Conservation (phyloP, 2,888 invertebrate genomes). For the Polylopha cassiicola region DNA sequence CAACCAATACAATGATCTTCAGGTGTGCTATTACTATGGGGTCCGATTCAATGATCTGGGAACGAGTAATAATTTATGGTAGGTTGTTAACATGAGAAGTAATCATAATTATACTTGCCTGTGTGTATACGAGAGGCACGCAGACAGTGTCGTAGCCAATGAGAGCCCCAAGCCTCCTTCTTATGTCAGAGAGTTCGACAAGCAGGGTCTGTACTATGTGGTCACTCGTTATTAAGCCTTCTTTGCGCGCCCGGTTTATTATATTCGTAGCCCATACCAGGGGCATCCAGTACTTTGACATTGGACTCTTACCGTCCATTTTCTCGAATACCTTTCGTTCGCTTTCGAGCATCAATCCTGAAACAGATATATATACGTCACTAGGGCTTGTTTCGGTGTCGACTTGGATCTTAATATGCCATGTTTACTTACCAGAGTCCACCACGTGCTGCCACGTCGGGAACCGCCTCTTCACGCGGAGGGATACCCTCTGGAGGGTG, state of each 20-base stretch:
- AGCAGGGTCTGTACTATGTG: slow-evolving; percentile 95
- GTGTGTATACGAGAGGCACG: slow-evolving; percentile 94
- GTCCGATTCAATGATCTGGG: no score
- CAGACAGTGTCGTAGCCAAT: slow-evolving; percentile 95
- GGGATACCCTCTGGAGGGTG: slow-evolving; percentile 90
- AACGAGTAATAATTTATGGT: no score
- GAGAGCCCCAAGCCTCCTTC: slow-evolving; percentile 87
- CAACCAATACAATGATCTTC: no score
- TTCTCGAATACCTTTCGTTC: slow-evolving; percentile 94
- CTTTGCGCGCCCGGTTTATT: slow-evolving; percentile 90
- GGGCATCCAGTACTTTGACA: slow-evolving; percentile 95
- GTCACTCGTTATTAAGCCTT: slow-evolving; percentile 90
- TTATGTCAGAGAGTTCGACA: slow-evolving; percentile 92
- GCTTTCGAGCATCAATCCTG: slow-evolving; percentile 93
- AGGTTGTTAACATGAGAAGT: no score
- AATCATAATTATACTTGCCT: slow-evolving; percentile 81
- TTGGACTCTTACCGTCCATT: slow-evolving; percentile 92
- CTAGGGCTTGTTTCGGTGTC: slow-evolving; percentile 1
- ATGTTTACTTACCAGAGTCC: slow-evolving; percentile 85
- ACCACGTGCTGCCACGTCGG: slow-evolving; percentile 94
- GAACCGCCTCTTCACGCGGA: slow-evolving; percentile 91
- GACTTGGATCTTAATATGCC: slow-evolving; percentile 25
- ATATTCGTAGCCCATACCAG: slow-evolving; percentile 95
- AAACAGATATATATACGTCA: slow-evolving; percentile 31
- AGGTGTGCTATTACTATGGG: no score